These are phyloP conservation scores for Notoglanidium macrostoma DNA, from an alignment of 2,797 vertebrate species.

Conservation along the genomic window DNA sequence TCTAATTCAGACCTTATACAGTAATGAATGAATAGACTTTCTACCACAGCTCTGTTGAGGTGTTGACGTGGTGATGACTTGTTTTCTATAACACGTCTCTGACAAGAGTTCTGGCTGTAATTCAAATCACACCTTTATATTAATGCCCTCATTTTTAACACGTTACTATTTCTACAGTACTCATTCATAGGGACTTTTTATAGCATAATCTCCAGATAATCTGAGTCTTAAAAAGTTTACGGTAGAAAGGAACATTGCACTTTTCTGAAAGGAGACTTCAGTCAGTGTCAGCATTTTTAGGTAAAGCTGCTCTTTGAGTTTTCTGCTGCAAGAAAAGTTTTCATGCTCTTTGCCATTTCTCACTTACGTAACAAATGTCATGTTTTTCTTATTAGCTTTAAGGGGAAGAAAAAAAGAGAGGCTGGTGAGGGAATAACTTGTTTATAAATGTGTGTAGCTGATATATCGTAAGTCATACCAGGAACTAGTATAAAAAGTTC, in stretches of 20 bases:
- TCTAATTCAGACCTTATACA: background rate
- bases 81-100: background rate
- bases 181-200: background rate
- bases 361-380: background rate
- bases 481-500: background rate
- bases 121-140: background rate
- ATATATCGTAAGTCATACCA: background rate
- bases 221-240: background rate
- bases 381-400: background rate
- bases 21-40: background rate
- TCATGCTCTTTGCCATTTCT: background rate
- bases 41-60: background rate
- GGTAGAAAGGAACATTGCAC: background rate
- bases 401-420: background rate
- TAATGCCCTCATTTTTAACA: background rate
- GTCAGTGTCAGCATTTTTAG: background rate
- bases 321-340: background rate
- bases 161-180: background rate
- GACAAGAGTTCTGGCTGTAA: background rate
- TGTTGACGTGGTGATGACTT: background rate
- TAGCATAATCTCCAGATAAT: background rate
- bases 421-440: background rate
- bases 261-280: background rate
- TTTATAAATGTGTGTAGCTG: background rate
- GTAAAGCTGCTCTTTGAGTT: background rate